These are phyloP conservation scores for Hetaerina titia DNA, from an alignment of 2,888 invertebrate genomes.

Conservation along the genomic window DNA sequence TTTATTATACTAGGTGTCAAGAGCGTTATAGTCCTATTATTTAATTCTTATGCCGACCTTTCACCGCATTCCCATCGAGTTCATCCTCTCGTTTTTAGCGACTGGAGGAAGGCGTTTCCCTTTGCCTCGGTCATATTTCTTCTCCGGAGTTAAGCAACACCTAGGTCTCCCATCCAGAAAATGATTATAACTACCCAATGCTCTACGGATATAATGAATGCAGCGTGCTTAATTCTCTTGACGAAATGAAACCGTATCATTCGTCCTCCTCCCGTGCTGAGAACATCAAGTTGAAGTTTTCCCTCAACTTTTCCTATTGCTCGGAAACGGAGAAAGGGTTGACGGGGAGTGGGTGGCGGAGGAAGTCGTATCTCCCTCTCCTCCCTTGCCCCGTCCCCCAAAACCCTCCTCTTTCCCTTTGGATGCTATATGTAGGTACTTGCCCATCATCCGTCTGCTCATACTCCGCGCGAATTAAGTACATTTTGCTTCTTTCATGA, in stretches of 20 bases:
- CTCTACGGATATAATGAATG: slow-evolving; percentile 49
- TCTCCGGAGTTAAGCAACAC: neutral
- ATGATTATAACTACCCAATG: slow-evolving; percentile 47
- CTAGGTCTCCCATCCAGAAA: neutral
- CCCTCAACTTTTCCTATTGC: slow-evolving; percentile 64
- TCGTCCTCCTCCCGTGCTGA: slow-evolving; percentile 40
- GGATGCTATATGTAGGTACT: slow-evolving; percentile 47
- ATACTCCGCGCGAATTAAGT: slow-evolving; percentile 57
- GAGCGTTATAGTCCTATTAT: neutral
- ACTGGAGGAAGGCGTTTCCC: neutral
- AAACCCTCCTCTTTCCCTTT: neutral
- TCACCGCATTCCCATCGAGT: neutral
- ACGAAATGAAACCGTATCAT: slow-evolving; percentile 47
- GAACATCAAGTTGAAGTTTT: slow-evolving; percentile 54
- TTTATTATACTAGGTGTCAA: neutral
- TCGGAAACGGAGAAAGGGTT: slow-evolving; percentile 39
- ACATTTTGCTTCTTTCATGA: slow-evolving; percentile 64
- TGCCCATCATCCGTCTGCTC: slow-evolving; percentile 65
- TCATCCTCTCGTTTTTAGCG: neutral
- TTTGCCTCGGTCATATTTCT: slow-evolving; percentile 11
- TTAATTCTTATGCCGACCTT: neutral
- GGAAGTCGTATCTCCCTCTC: neutral
- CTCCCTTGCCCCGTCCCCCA: neutral
- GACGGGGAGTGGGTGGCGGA: neutral
- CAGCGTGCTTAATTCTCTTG: slow-evolving; percentile 59